Conservation (phyloP, 2,113 vertebrate genomes). For the Passer domesticus region DNA sequence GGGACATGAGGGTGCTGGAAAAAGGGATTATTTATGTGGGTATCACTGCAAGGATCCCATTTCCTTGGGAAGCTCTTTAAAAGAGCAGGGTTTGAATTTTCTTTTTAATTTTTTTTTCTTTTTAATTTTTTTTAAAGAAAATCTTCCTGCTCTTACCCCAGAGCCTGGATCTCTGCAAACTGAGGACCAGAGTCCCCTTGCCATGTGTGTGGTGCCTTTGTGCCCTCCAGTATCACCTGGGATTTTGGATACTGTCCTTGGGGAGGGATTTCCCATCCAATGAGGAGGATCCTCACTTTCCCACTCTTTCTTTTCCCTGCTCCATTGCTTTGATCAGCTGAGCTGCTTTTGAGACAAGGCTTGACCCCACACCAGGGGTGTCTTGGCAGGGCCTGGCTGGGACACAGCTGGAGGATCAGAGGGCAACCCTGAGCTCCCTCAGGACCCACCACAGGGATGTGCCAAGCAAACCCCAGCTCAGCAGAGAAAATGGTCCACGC, state of each 20-base stretch:
- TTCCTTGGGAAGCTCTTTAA: background rate
- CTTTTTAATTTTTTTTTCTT: background rate
- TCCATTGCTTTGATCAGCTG: background rate
- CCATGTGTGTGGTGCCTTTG: background rate
- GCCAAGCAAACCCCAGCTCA: slow-evolving; percentile 14
- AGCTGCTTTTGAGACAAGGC: background rate
- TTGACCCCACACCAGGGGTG: background rate
- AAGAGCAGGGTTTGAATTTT: background rate
- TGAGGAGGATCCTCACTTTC: background rate
- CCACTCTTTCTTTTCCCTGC: background rate
- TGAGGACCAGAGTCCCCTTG: fast-evolving
- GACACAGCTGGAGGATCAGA: background rate
- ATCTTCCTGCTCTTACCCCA: background rate
- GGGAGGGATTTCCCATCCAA: background rate
- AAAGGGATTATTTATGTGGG: background rate
- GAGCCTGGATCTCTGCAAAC: background rate
- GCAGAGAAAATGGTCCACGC: background rate
- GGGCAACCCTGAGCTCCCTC: background rate
- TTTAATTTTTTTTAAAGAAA: background rate
- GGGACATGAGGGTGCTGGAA: background rate
- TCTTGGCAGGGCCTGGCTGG: background rate
- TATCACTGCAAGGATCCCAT: background rate
- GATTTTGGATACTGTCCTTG: fast-evolving
- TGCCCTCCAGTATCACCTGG: background rate
- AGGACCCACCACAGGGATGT: fast-evolving